Evolutionary conservation across 2,113 vertebrate species (phyloP), one percentile per base, ranked within the genome.

Genomic region (Bubo scandiacus): DNA sequence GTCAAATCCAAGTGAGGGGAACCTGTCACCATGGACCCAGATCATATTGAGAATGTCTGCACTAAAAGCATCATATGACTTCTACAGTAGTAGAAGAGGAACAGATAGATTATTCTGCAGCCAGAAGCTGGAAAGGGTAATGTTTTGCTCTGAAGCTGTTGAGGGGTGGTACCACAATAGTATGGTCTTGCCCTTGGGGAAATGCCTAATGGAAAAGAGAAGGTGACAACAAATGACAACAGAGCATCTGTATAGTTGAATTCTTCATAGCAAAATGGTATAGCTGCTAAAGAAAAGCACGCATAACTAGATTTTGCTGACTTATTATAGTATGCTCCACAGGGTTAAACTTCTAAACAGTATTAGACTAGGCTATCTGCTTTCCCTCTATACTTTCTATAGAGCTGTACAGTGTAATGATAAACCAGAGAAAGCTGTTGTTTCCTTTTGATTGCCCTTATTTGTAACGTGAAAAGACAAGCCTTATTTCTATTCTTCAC

Each of bases 381-480:
- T 96, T 89, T 91, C 43, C 15, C 22, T 42, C 42, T 70, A 2
- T 42, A 20, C 29, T 67, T 91, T 77, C 54, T n/a, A 6, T 40
- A 52, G 59, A 90, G 45, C 29, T 62, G 32, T 73, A 42, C 14
- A 68, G 17, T 38, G 40, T 70, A 77, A 86, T 29, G 49, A 84
- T 88, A 94, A 78, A 57, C 20, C 16, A 42, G 58, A 75, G 70
- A 80, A 87, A 42, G 49, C 54, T 63, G 55, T 17, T 78, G 57
- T 65, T 91, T 92, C 55, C 66, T 90, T 94, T 92, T 82, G 70
- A 89, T 92, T 3, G 4, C 30, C 20, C 49, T 87, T 79, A 78
- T 81, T 86, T 71, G 30, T 79, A 91, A 89, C 15, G 65, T 81
- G 80, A 86, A 91, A 86, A 83, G 61, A 86, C 77, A 91, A 94